Evolutionary conservation across 2,888 invertebrate species (phyloP).

Genomic region (Amaurobius ferox): DNA sequence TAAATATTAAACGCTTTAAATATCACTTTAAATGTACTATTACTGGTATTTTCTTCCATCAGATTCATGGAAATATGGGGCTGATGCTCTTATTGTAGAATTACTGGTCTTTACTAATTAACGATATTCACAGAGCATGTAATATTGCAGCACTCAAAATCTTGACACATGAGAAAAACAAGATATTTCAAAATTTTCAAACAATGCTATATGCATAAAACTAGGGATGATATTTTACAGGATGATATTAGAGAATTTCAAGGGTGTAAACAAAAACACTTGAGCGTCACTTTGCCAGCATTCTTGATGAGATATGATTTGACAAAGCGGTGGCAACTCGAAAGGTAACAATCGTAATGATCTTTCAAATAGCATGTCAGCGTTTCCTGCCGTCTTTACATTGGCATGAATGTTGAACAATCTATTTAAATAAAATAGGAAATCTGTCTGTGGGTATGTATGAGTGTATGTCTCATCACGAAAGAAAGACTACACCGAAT

Average conservation of each 20-base stretch:
- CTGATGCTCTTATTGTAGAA: too few species aligned
- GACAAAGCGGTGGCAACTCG: conserved; percentile 55
- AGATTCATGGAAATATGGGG: too few species aligned
- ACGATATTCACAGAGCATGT: too few species aligned
- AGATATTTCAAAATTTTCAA: neutral
- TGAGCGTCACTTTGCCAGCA: conserved; percentile 48
- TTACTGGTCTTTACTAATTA: too few species aligned
- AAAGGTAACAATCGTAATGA: conserved; percentile 63
- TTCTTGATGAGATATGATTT: conserved; percentile 60
- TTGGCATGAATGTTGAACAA: too few species aligned
- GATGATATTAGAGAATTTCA: conserved; percentile 64
- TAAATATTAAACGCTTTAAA: too few species aligned
- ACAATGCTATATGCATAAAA: neutral
- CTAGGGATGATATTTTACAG: neutral
- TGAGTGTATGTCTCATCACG: too few species aligned
- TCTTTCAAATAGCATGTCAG: neutral
- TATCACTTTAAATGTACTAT: too few species aligned
- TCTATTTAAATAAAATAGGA: too few species aligned
- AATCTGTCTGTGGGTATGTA: too few species aligned
- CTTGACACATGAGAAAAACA: neutral
- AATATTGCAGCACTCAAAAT: neutral
- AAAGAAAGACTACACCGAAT: too few species aligned
- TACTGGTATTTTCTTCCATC: too few species aligned
- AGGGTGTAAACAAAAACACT: conserved; percentile 45
- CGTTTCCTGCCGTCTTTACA: neutral